Evolutionary conservation across 2,888 invertebrate species (phyloP).

Genomic region (Hyalella azteca): DNA sequence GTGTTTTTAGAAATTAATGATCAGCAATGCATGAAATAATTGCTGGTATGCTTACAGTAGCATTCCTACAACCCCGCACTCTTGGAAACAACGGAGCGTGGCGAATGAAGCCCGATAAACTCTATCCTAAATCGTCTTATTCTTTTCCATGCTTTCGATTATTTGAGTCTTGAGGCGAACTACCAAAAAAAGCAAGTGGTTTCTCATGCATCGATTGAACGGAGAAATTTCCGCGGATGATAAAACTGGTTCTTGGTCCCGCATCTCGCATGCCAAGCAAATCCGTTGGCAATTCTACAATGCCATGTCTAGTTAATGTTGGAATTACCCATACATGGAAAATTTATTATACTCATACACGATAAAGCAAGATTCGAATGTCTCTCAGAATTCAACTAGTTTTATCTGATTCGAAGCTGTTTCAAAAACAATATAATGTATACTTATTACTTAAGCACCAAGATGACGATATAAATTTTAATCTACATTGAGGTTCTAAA

Average conservation of each 20-base stretch:
- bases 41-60: conserved; percentile 30
- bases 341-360: no score
- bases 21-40: conserved; percentile 37
- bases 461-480: no score
- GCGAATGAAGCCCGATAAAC: not conserved
- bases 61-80: conserved; percentile 31
- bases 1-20: conserved; percentile 29
- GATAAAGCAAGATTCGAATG: no score
- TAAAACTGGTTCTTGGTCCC: conserved; percentile 19
- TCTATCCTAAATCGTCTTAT: not conserved
- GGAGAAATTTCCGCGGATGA: conserved; percentile 36
- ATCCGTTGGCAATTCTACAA: no score
- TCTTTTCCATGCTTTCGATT: not conserved
- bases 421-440: no score
- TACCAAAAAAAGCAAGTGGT: conserved; percentile 29
- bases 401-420: no score
- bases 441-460: no score
- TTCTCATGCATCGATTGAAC: conserved; percentile 36
- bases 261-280: no score
- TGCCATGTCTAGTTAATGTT: no score
- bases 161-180: not conserved
- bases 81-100: conserved; percentile 23
- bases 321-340: no score
- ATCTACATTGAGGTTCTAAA: no score
- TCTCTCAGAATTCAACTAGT: no score